A percentile compares a stretch with the other conserved stretches of the same genome.
Conservation (phyloP, 2,888 invertebrate species). For the Liposcelis brunnea region DNA sequence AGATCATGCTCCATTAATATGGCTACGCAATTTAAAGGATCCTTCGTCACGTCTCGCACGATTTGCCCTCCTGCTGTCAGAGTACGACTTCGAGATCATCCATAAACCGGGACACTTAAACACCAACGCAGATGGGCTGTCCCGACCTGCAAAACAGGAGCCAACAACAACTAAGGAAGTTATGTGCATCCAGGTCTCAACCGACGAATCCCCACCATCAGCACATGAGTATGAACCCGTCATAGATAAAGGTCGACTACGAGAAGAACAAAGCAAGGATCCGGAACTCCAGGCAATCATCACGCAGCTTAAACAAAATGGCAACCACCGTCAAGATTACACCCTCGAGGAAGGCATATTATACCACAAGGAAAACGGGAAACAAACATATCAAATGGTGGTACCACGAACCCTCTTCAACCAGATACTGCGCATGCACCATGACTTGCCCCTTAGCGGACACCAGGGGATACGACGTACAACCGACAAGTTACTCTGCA, state of each 20-base stretch:
- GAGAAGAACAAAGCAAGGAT: no score
- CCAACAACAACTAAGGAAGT: neutral
- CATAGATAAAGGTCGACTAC: no score
- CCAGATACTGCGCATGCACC: neutral
- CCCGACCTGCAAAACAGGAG: neutral
- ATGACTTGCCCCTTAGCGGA: neutral
- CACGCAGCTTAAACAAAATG: no score
- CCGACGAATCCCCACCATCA: no score
- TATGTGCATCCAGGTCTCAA: no score
- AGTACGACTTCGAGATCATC: slow-evolving; percentile 12
- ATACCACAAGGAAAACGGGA: no score
- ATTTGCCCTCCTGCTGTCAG: slow-evolving; percentile 12
- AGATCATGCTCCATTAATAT: slow-evolving; percentile 14
- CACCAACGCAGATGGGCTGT: slow-evolving; percentile 14
- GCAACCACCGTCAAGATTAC: no score
- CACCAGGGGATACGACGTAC: slow-evolving; percentile 3
- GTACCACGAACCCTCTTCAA: neutral
- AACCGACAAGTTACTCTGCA: neutral
- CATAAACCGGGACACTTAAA: slow-evolving; percentile 13
- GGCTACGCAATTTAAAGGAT: slow-evolving; percentile 13
- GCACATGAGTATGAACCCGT: no score
- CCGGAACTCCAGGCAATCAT: no score
- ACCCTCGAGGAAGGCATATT: no score
- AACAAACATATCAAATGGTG: neutral
- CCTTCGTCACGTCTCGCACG: slow-evolving; percentile 12